Conservation (phyloP, 2,888 invertebrate genomes). For the Seira musarum region DNA sequence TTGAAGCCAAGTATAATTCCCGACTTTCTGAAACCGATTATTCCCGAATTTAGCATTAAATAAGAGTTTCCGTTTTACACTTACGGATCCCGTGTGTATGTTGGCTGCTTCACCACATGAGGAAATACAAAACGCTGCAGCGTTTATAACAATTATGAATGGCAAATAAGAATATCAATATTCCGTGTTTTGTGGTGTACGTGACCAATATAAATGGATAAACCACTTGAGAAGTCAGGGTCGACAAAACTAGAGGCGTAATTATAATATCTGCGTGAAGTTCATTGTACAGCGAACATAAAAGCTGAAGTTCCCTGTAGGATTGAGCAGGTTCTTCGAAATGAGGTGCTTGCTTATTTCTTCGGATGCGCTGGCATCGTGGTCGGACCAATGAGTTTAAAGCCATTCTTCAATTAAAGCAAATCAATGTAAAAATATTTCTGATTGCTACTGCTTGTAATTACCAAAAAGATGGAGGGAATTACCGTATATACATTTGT, state of each 20-base stretch:
- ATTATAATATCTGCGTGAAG: not conserved
- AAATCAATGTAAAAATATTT: not conserved
- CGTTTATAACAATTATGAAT: not conserved
- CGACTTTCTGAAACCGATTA: not conserved
- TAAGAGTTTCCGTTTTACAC: not conserved
- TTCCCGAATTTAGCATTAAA: not conserved
- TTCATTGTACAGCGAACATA: not conserved
- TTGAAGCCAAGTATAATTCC: not conserved
- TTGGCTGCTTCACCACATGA: not conserved
- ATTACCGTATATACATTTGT: not conserved
- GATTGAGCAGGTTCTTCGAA: not conserved
- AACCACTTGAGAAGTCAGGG: not conserved
- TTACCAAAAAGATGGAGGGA: too few relatives aligned
- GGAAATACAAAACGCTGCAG: not conserved
- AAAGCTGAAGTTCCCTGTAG: not conserved
- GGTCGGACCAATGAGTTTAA: not conserved
- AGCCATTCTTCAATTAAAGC: not conserved
- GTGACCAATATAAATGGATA: not conserved
- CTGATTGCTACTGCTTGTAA: too few relatives aligned
- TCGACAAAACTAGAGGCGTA: not conserved
- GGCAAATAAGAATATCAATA: not conserved
- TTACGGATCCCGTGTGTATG: not conserved
- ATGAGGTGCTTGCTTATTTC: not conserved
- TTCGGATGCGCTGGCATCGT: not conserved
- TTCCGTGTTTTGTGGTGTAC: not conserved